These are phyloP conservation scores for Eristalis intricaria DNA, from an alignment of 2,888 invertebrate species.

Conservation along the genomic window DNA sequence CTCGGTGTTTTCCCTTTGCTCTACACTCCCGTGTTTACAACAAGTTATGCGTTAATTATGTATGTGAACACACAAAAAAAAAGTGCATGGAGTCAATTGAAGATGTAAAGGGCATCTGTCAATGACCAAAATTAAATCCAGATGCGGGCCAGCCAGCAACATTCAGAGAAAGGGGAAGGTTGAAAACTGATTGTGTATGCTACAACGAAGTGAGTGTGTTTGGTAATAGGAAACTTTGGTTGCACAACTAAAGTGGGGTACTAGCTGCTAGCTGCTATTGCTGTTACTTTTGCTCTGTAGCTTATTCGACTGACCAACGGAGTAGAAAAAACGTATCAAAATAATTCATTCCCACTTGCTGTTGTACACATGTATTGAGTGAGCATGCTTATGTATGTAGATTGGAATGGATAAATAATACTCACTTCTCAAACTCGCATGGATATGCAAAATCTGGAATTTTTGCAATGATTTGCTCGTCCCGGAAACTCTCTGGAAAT, in stretches of 20 bases:
- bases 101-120: slow-evolving; percentile 54
- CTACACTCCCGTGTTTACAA: slow-evolving; percentile 11
- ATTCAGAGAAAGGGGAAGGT: slow-evolving; percentile 1
- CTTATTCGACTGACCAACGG: slow-evolving; percentile 18
- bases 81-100: slow-evolving; percentile 49
- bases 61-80: not conserved
- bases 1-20: not conserved
- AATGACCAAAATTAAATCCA: slow-evolving; percentile 54
- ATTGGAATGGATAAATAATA: slow-evolving; percentile 73
- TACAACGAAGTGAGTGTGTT: slow-evolving; percentile 4
- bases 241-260: slow-evolving; percentile 49
- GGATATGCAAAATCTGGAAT: slow-evolving; percentile 97
- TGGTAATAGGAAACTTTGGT: slow-evolving; percentile 55
- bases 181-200: slow-evolving; percentile 44
- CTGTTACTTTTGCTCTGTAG: not conserved
- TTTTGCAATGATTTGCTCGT: slow-evolving; percentile 91
- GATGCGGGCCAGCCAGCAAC: slow-evolving; percentile 27
- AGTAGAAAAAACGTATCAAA: slow-evolving; percentile 45
- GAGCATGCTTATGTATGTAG: not conserved
- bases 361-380: not conserved
- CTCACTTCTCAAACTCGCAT: slow-evolving; percentile 89
- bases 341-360: slow-evolving; percentile 49
- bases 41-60: slow-evolving; percentile 12
- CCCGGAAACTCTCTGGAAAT: slow-evolving; percentile 91
- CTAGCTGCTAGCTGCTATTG: not conserved